Evolutionary conservation across 2,797 vertebrate species (phyloP).

Genomic region (Orestias chungarensis): DNA sequence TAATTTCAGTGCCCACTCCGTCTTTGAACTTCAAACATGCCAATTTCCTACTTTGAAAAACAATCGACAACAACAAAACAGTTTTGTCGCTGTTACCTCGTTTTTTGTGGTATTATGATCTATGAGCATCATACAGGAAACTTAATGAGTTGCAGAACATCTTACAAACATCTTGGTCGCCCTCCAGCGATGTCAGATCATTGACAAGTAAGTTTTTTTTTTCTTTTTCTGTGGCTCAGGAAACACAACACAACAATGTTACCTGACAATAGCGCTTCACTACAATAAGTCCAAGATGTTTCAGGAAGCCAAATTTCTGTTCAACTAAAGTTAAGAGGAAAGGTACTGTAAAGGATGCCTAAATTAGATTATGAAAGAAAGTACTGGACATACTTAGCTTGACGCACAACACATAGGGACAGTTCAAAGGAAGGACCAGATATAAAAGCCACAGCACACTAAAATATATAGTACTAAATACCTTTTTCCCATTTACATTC

Average conservation of each 20-base stretch:
- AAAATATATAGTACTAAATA: not conserved
- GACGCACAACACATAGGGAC: constrained; percentile 40
- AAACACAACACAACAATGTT: constrained; percentile 69
- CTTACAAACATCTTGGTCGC: constrained; percentile 60
- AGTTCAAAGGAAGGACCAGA: constrained; percentile 25
- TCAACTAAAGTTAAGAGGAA: constrained; percentile 53
- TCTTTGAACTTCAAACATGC: constrained; percentile 42
- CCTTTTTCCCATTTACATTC: not conserved
- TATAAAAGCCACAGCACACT: not conserved
- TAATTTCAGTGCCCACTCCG: constrained; percentile 38
- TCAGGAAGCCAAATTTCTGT: constrained; percentile 58
- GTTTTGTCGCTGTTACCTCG: constrained; percentile 51
- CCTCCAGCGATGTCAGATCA: constrained; percentile 58
- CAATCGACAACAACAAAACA: constrained; percentile 25
- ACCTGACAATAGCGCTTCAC: constrained; percentile 69
- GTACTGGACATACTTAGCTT: constrained; percentile 59
- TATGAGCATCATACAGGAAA: constrained; percentile 46
- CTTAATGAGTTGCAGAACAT: constrained; percentile 57
- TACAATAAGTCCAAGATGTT: constrained; percentile 69
- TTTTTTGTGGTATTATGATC: constrained; percentile 51
- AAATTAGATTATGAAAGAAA: constrained; percentile 61
- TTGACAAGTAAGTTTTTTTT: constrained; percentile 59
- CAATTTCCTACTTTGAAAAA: constrained; percentile 54
- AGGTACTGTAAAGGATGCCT: constrained; percentile 46
- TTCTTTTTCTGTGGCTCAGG: constrained; percentile 38